Base-by-base conservation (phyloP, 2,888 invertebrate genomes). In the Conchocele bisecta region DNA sequence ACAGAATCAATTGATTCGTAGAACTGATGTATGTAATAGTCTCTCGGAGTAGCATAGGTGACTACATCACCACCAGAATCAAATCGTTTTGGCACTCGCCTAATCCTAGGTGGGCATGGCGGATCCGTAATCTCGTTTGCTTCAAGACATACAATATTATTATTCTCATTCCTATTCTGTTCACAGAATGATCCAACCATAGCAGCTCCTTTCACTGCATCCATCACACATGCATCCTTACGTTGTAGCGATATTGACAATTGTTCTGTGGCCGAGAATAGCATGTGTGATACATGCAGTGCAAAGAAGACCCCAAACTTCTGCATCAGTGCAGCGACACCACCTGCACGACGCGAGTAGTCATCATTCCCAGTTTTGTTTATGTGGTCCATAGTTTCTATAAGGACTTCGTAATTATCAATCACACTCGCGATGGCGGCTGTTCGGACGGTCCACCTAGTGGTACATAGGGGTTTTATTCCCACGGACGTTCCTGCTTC, bases 371-470 rank as follows among this genome's bases (percentile, higher is more conserved):
- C 44, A 29, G 53, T 39, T 28, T 28, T 28, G 13, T 73, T 61
- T 24, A 75, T 54, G 31, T 61, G 31, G 13, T 75, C 66, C 53
- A 71, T 48, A 6, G 61, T 66, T 7, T 61, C 70, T 44, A 28
- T 15, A 17, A 71, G 26, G 28, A 35, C 66, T 35, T 56, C 48
- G 37, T 75, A 71, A 37, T 75, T 71, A 33, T 58, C 46, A 9
- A 74, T 41, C n/a, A 70, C 54, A 31, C 35, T 28, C 11, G 26
- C 48, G 13, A 71, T 51, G 7, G 66, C 54, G 31, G 31, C 54
- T 20, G 66, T 71, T 11, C 71, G 48, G 17, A 61, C 71, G 11
- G 75, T 71, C 66, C 75, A 75, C 33, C 70, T 41, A 7, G 70
- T 71, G 22, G 63, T 70, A 53, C 75, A 75, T 28, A 75, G 42